phyloP scores from a whole-genome alignment of 2,797 vertebrate species.

The Mormyrus proboscirostris region DNA sequence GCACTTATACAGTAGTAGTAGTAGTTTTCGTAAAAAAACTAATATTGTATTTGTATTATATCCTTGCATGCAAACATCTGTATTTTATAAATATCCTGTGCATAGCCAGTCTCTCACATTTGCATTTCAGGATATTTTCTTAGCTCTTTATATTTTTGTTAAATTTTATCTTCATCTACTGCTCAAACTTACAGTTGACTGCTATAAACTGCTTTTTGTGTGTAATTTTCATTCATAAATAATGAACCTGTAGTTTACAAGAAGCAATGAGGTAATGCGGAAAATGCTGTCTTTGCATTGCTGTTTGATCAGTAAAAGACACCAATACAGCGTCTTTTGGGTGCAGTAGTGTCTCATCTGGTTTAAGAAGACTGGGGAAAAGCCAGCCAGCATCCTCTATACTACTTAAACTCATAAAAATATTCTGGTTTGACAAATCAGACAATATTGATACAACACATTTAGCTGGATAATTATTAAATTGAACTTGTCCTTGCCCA shows the following conservation, averaged over 20 bases:
- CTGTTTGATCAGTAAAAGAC: not conserved
- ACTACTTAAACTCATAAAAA: not conserved
- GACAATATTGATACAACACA: not conserved
- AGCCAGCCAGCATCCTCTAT: not conserved
- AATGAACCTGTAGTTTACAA: not conserved
- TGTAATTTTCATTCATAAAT: not conserved
- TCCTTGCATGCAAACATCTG: not conserved
- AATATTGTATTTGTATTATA: not conserved
- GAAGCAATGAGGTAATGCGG: not conserved
- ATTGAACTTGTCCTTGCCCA: not conserved
- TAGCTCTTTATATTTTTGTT: not conserved
- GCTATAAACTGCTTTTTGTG: not conserved
- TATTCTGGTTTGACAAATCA: not conserved
- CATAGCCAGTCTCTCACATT: not conserved
- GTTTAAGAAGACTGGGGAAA: not conserved
- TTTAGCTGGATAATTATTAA: not conserved
- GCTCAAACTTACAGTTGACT: not conserved
- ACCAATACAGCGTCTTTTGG: not conserved
- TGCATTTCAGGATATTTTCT: not conserved
- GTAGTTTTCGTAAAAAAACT: not conserved
- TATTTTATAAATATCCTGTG: not conserved
- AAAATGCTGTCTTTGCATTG: not conserved
- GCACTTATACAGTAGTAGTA: not conserved
- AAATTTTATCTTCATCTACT: not conserved
- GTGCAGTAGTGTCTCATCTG: not conserved